Evolutionary conservation across 2,888 invertebrate species (phyloP).

Genomic region (Hemistola chrysoprasaria): DNA sequence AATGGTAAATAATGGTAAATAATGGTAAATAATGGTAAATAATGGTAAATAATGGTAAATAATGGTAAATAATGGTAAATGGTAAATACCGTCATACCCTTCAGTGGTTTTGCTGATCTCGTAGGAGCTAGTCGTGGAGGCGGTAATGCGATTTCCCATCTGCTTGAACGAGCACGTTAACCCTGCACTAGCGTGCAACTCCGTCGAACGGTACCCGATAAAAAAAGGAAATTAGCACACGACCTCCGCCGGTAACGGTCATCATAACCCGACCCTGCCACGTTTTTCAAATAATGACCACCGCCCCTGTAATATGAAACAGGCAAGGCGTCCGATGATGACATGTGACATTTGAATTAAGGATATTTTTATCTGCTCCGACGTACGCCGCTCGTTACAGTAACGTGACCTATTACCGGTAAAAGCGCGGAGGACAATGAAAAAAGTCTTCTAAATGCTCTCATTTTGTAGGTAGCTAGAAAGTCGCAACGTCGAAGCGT

Average conservation of each 20-base stretch:
- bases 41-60: no score
- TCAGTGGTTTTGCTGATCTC: constrained; percentile 8
- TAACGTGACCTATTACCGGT: constrained; percentile 16
- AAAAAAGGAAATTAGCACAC: constrained; percentile 31
- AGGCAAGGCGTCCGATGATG: constrained; percentile 24
- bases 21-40: no score
- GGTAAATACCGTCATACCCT: constrained; percentile 1
- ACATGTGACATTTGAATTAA: constrained; percentile 23
- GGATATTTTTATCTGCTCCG: constrained; percentile 14
- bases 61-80: no score
- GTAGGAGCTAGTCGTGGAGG: constrained; percentile 12
- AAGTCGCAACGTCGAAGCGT: constrained; percentile 39
- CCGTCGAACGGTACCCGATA: constrained; percentile 14
- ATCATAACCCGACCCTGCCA: constrained; percentile 27
- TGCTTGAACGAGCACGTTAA: constrained; percentile 22
- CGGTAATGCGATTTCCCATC: constrained; percentile 23
- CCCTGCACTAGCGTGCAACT: constrained; percentile 6
- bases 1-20: no score
- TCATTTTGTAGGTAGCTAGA: constrained; percentile 39
- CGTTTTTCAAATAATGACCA: constrained; percentile 28
- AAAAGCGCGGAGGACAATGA: constrained; percentile 27
- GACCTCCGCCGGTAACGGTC: constrained; percentile 25
- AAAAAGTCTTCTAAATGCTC: constrained; percentile 37
- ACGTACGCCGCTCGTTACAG: constrained; percentile 4
- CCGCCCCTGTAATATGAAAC: constrained; percentile 25